Conservation (phyloP, 1,140 invertebrate species). For the Temnothorax nylanderi region DNA sequence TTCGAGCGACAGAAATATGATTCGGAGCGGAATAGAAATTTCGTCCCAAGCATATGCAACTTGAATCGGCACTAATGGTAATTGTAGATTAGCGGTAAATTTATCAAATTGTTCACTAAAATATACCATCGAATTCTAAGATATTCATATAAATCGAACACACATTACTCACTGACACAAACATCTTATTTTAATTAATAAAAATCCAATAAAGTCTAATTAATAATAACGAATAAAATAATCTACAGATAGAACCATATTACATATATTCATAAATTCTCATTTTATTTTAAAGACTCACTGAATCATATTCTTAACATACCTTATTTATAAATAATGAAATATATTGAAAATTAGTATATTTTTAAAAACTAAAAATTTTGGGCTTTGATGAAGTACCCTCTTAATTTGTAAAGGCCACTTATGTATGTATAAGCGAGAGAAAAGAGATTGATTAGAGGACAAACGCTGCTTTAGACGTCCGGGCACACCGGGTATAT, state of each 20-base stretch:
- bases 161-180: background rate
- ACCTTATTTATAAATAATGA: background rate
- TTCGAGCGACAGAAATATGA: slow-evolving; percentile 30
- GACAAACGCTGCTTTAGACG: slow-evolving; percentile 5
- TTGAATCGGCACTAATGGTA: slow-evolving; percentile 46
- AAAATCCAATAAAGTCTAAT: background rate
- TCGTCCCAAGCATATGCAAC: slow-evolving; percentile 26
- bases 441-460: slow-evolving; percentile 16
- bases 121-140: background rate
- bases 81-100: background rate
- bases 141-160: background rate
- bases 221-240: slow-evolving; percentile 3
- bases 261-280: background rate
- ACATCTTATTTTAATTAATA: slow-evolving; percentile 11
- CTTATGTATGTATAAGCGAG: too few species aligned
- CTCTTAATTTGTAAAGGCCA: background rate
- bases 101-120: slow-evolving; percentile 2
- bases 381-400: background rate
- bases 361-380: background rate
- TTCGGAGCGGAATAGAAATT: background rate
- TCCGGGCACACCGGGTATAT: background rate
- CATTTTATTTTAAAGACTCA: background rate
- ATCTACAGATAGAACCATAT: background rate
- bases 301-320: background rate
- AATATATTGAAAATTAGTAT: background rate